A percentile compares a stretch with the other conserved stretches of the same genome.
Evolutionary conservation across 2,888 invertebrate genomes (phyloP).

Genomic region (Ophion ventricosus): DNA sequence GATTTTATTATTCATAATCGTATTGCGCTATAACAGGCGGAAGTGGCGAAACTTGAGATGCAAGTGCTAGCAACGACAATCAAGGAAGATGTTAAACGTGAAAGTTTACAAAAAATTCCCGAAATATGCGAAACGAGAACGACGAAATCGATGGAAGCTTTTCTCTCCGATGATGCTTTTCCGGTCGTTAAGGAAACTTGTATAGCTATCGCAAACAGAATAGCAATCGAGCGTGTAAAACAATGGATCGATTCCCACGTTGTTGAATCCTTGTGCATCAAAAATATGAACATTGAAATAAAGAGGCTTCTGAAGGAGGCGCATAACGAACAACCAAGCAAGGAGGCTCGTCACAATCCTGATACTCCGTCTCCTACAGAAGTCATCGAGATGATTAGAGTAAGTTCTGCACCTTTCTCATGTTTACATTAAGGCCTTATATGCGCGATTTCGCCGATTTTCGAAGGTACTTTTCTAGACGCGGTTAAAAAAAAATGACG

Average conservation of each 20-base stretch:
- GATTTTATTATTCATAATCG: neutral
- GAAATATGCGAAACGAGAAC: constrained; percentile 75
- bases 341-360: constrained; percentile 72
- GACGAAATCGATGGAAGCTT: constrained; percentile 80
- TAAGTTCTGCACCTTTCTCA: constrained; percentile 65
- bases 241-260: constrained; percentile 85
- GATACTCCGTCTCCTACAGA: constrained; percentile 74
- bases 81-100: constrained; percentile 71
- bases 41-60: constrained; percentile 24
- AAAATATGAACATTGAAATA: constrained; percentile 74
- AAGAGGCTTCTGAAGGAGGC: constrained; percentile 29
- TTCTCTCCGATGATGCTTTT: constrained; percentile 85
- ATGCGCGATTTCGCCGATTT: no score
- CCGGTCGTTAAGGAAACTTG: constrained; percentile 84
- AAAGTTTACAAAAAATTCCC: constrained; percentile 73
- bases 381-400: constrained; percentile 75
- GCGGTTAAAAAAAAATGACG: no score
- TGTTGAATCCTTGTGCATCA: constrained; percentile 74
- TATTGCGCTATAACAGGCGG: constrained; percentile 18
- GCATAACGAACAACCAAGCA: constrained; percentile 45
- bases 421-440: neutral
- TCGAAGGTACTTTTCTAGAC: no score
- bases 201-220: constrained; percentile 83
- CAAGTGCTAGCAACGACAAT: constrained; percentile 46
- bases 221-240: constrained; percentile 84